Evolutionary conservation across 1,140 invertebrate genomes (phyloP).

Genomic region (Camponotus floridanus): DNA sequence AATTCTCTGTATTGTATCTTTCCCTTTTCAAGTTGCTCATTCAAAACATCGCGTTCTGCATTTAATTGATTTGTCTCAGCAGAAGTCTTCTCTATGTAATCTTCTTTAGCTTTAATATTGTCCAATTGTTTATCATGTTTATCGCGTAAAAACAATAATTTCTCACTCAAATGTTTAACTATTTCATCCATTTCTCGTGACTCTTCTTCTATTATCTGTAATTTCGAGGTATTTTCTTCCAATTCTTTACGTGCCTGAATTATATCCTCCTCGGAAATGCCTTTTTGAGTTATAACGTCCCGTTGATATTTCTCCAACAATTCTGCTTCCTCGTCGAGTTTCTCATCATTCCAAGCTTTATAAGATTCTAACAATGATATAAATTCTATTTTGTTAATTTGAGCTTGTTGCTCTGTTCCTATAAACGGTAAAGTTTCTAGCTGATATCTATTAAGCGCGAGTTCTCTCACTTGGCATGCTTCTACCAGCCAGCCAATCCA

Average conservation of each 20-base stretch:
- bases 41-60: slow-evolving; percentile 54
- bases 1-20: slow-evolving; percentile 68
- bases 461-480: slow-evolving; percentile 78
- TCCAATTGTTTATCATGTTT: slow-evolving; percentile 63
- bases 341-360: slow-evolving; percentile 79
- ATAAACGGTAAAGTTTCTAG: slow-evolving; percentile 73
- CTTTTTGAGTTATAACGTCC: slow-evolving; percentile 69
- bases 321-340: slow-evolving; percentile 74
- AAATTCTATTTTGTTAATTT: slow-evolving; percentile 70
- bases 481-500: slow-evolving; percentile 87
- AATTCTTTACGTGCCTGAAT: slow-evolving; percentile 43
- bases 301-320: slow-evolving; percentile 73
- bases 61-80: slow-evolving; percentile 71
- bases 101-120: slow-evolving; percentile 61
- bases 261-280: slow-evolving; percentile 68
- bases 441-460: slow-evolving; percentile 72
- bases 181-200: slow-evolving; percentile 59
- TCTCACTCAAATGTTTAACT: slow-evolving; percentile 60
- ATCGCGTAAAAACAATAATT: slow-evolving; percentile 53
- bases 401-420: slow-evolving; percentile 60
- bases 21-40: slow-evolving; percentile 65
- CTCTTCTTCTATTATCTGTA: slow-evolving; percentile 60
- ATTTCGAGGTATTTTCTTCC: slow-evolving; percentile 59
- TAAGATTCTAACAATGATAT: slow-evolving; percentile 73
- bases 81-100: slow-evolving; percentile 62